These are phyloP conservation scores for Sciurus vulgaris DNA, from an alignment of 2,797 vertebrate species.

Conservation along the genomic window DNA sequence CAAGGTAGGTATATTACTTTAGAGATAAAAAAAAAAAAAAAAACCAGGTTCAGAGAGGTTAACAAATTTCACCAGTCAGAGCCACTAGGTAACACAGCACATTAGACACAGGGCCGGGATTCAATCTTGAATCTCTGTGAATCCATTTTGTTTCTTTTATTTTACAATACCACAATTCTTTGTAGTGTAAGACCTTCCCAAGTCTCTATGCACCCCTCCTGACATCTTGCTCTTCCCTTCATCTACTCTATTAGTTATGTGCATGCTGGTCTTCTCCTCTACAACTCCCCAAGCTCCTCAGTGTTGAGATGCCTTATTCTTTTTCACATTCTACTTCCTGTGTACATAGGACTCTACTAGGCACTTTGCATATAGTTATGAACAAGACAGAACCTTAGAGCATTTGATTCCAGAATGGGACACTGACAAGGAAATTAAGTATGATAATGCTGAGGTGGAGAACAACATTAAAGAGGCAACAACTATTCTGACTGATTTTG, in stretches of 20 bases:
- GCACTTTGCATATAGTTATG: not conserved
- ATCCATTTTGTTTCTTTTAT: not conserved
- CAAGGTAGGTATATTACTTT: conserved; percentile 28
- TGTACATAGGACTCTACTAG: not conserved
- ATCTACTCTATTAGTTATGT: not conserved
- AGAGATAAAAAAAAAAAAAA: not conserved
- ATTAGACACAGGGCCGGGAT: not conserved
- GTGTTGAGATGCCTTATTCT: not conserved
- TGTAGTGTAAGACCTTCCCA: not conserved
- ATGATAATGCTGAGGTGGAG: not conserved
- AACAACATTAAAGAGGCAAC: not conserved
- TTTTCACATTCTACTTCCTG: not conserved
- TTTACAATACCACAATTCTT: not conserved
- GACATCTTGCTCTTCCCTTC: not conserved
- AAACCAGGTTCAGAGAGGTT: not conserved
- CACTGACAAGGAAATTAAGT: not conserved
- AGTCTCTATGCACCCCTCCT: not conserved
- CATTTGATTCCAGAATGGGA: not conserved
- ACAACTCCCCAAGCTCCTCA: not conserved
- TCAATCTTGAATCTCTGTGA: not conserved
- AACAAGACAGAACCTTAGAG: not conserved
- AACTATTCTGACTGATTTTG: not conserved
- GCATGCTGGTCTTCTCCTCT: not conserved
- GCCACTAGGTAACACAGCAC: not conserved
- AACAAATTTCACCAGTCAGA: not conserved